These are phyloP conservation scores for Montipora cactus DNA, from an alignment of 64 coral and sea anemone genomes.

Conservation along the genomic window DNA sequence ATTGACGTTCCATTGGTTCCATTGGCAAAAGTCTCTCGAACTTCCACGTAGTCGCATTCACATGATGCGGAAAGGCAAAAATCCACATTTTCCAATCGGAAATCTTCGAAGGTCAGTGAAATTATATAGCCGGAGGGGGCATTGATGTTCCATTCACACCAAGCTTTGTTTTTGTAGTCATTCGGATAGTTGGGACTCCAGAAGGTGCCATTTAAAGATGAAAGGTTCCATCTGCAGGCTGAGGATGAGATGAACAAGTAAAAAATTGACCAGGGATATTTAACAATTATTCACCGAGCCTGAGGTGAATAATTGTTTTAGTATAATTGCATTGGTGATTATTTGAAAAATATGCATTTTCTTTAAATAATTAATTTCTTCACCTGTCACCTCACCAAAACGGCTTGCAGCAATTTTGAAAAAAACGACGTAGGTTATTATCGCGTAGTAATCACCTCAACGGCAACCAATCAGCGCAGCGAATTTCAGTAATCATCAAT, in stretches of 20 bases:
- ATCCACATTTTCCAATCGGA: background rate
- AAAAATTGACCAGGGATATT: background rate
- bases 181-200: background rate
- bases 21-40: slow-evolving; percentile 18
- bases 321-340: too few relatives aligned
- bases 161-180: slow-evolving; percentile 17
- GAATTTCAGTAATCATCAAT: too few relatives aligned
- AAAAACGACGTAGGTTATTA: too few relatives aligned
- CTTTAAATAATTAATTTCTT: too few relatives aligned
- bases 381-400: too few relatives aligned
- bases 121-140: slow-evolving; percentile 29
- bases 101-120: slow-evolving; percentile 20
- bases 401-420: too few relatives aligned
- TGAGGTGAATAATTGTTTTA: too few relatives aligned
- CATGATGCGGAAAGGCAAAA: background rate
- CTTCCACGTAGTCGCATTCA: slow-evolving; percentile 19
- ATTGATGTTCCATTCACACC: slow-evolving; percentile 29
- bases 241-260: background rate
- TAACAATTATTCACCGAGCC: too few relatives aligned
- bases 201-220: background rate
- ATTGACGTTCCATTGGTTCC: slow-evolving; percentile 4
- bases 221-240: slow-evolving; percentile 44
- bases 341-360: too few relatives aligned
- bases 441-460: too few relatives aligned
- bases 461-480: too few relatives aligned